Conservation (phyloP, 1,140 invertebrate species). For the Bombus waltoni region DNA sequence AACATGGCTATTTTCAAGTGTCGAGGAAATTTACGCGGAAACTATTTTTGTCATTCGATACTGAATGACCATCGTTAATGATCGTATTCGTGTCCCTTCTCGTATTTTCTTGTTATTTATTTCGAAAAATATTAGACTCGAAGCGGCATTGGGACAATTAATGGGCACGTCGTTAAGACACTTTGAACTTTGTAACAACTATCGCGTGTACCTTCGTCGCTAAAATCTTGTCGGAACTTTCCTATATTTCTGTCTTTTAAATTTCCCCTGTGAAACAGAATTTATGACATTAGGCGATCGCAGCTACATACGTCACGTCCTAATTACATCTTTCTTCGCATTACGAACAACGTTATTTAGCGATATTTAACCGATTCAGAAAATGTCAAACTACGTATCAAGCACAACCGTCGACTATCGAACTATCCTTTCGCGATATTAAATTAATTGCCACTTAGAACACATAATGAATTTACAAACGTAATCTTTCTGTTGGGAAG, state of each 20-base stretch:
- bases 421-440: background rate
- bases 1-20: slow-evolving; percentile 1
- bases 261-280: no score
- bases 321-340: background rate
- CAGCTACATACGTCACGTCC: no score
- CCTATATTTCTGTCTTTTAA: no score
- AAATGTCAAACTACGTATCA: background rate
- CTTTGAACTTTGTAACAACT: no score
- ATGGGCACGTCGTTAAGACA: no score
- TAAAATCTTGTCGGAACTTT: no score
- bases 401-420: background rate
- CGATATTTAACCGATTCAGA: background rate
- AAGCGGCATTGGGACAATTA: background rate
- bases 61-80: background rate
- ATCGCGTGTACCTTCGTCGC: no score
- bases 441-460: background rate
- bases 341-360: background rate
- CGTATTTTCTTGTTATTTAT: background rate
- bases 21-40: slow-evolving; percentile 1
- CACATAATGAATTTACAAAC: background rate
- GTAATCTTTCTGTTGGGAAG: background rate
- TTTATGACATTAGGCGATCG: no score
- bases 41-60: background rate
- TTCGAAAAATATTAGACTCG: background rate
- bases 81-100: background rate